phyloP scores from a whole-genome alignment of 2,888 invertebrate genomes.

The Philonicus albiceps region DNA sequence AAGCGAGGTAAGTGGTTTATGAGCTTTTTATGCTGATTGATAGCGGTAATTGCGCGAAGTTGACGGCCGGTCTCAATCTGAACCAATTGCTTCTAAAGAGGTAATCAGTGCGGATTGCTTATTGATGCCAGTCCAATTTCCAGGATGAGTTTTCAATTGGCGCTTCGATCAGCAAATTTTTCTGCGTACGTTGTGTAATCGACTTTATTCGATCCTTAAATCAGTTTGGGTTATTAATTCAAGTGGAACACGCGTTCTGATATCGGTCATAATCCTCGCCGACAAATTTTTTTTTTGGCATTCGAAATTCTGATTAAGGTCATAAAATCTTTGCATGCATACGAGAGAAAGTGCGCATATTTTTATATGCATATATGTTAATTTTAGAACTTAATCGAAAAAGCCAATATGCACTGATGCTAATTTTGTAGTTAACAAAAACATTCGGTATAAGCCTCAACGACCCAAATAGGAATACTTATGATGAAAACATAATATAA shows the following conservation, averaged over 20 bases:
- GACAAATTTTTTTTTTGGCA: neutral
- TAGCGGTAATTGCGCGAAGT: neutral
- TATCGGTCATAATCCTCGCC: neutral
- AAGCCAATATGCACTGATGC: neutral
- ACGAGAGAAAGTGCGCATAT: neutral
- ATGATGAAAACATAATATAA: no score
- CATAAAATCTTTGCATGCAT: neutral
- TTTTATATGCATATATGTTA: neutral
- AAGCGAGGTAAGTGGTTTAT: slow-evolving; percentile 30
- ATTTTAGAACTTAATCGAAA: neutral
- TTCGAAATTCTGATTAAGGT: neutral
- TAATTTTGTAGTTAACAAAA: neutral
- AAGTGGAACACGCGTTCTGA: neutral
- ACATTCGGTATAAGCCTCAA: no score
- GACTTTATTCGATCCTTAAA: neutral
- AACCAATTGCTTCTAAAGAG: slow-evolving; percentile 5
- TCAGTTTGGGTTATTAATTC: neutral
- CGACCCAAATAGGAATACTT: no score
- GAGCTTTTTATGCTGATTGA: slow-evolving; percentile 35
- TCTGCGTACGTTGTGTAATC: neutral
- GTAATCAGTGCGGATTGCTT: slow-evolving; percentile 9
- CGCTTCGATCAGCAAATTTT: neutral
- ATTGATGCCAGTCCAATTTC: neutral
- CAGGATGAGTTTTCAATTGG: slow-evolving; percentile 25
- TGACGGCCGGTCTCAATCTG: neutral